Base-by-base conservation (phyloP, 2,113 vertebrate genomes). In the Cyprinodon variegatus region DNA sequence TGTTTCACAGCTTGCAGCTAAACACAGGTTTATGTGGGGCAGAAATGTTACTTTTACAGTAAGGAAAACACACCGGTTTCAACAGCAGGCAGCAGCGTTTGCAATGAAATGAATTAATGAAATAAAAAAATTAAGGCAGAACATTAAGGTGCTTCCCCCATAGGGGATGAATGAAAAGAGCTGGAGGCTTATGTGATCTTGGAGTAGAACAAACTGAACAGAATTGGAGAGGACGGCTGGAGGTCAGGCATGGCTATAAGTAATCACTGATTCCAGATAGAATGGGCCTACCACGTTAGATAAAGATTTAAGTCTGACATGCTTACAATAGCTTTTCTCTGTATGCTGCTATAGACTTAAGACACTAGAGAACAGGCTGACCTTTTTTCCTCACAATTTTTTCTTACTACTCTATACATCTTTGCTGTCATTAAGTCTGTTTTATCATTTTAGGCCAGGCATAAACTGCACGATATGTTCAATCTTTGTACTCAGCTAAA, bases 191-290 rank as follows among this genome's bases (percentile, higher is more conserved):
- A 70, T 77, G 76, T 68, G 83, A 83, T 82, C 70, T 78, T 15
- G 85, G 72, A 82, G 80, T 88, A 68, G 63, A 82, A 65, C 77
- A 83, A 87, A 85, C 72, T 15, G 69, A 88, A 67, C 82, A 46
- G 77, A 74, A 84, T 83, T 81, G 38, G 37, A 1, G 82, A 11
- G 82, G 83, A 81, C 88, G 77, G 85, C 85, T 81, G 80, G 83
- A 86, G 88, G 85, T 88, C 77, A 77, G 62, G 83, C 69, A 72
- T 67, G 65, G 72, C 78, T 82, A 79, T 76, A 76, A 84, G 70
- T 70, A 84, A 91, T 86, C 83, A 74, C 59, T 6, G 4, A 62
- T 6, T 69, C 53, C 60, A 53, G 72, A 72, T 64, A 17, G 71
- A 74, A 76, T 75, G 71, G 76, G 71, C 68, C 59, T 64, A 48